Base-by-base conservation (phyloP, 1,140 invertebrate genomes). In the Drosophila ercepeae region DNA sequence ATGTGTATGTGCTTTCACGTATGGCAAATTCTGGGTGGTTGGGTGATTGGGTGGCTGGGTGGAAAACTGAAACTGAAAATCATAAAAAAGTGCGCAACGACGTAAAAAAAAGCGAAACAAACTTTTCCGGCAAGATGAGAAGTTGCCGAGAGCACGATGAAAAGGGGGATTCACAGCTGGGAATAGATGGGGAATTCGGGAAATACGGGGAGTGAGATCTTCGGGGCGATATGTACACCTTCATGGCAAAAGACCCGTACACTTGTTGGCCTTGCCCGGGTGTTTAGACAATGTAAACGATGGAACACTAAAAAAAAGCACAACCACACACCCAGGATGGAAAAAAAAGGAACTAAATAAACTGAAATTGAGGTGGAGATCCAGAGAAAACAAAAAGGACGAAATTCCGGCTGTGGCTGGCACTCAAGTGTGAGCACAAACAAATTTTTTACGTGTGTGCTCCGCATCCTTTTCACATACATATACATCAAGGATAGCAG, bases 201-300 rank as follows among this genome's bases (percentile, higher is more conserved):
- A 16, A 16, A 34, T 18, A 13, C 4, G 36, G 39, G 52, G 65
- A 25, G 41, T 51, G 29, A 49, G 46, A 46, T 49, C 34, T 51
- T 29, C 23, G 19, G 14, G 50, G 49, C 68, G 68, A 73, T 73
- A 53, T 48, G 36, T 73, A 73, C 69, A 72, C 69, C 69, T 73
- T 74, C 46, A 73, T 74, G 51, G 46, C 70, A 65, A 39, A 57
- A 67, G 71, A 75, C 71, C 71, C 60, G 50, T 75, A 42, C 71
- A 74, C 69, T 73, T 73, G 69, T 73, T 73, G 69, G 57, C 49
- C 71, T 64, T 61, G 55, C 83, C 81, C 76, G 72, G 72, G 59
- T 70, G 82, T 88, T 84, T 84, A 84, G 81, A 84, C 81, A 84
- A 84, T 84, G 81, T 84, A 84, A 88, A 88, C 77, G 82, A 61